A percentile compares a stretch with the other conserved stretches of the same genome.
These are phyloP conservation scores for Drosophila diplacantha DNA, from an alignment of 2,888 invertebrate genomes.

Conservation along the genomic window DNA sequence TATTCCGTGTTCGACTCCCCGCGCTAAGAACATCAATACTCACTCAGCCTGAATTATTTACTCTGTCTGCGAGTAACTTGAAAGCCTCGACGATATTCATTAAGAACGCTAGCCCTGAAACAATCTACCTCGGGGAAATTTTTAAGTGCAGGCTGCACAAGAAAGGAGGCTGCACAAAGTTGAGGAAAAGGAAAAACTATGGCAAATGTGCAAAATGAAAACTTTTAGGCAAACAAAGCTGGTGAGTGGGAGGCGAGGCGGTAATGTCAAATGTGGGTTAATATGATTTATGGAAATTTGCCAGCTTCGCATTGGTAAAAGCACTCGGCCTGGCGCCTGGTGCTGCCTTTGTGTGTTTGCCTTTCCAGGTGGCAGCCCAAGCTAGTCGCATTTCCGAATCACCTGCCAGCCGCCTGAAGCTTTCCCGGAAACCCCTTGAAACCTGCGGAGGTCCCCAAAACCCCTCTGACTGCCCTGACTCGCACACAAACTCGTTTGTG, in stretches of 20 bases:
- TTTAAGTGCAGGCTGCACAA: slow-evolving; percentile 24
- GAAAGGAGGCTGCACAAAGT: slow-evolving; percentile 18
- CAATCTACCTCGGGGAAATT: slow-evolving; percentile 12
- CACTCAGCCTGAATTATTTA: slow-evolving; percentile 33
- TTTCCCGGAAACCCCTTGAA: background rate
- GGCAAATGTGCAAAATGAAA: slow-evolving; percentile 38
- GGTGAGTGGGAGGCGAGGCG: background rate
- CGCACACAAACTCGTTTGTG: slow-evolving; percentile 25
- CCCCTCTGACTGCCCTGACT: background rate
- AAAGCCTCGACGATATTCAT: slow-evolving; percentile 21
- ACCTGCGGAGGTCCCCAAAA: background rate
- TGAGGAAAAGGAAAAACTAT: slow-evolving; percentile 22
- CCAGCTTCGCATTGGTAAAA: slow-evolving; percentile 36
- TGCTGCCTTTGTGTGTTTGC: slow-evolving; percentile 40
- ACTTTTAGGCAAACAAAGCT: slow-evolving; percentile 38
- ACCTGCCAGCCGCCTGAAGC: slow-evolving; percentile 12
- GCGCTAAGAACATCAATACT: slow-evolving; percentile 19
- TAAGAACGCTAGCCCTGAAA: slow-evolving; percentile 13
- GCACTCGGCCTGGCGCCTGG: slow-evolving; percentile 32
- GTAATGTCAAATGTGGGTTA: slow-evolving; percentile 46
- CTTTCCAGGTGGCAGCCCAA: slow-evolving; percentile 32
- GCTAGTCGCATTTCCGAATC: slow-evolving; percentile 29
- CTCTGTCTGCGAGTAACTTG: background rate
- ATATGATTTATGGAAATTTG: slow-evolving; percentile 48
- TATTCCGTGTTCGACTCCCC: slow-evolving; percentile 4